phyloP scores from a whole-genome alignment of 1,140 invertebrate species.

The Homarus americanus region DNA sequence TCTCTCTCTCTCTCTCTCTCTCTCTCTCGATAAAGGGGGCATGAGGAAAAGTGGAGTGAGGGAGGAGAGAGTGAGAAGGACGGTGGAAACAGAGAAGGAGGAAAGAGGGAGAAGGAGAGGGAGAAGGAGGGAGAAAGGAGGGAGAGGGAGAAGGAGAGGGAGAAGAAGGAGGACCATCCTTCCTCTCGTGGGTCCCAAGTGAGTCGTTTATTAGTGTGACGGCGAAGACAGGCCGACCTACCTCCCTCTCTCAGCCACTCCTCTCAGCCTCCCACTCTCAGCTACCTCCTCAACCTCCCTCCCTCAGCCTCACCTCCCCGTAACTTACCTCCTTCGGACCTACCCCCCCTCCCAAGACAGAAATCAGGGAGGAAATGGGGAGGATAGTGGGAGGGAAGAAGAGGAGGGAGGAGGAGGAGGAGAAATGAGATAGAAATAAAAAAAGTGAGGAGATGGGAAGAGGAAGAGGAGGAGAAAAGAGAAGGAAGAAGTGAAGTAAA shows the following conservation, averaged over 20 bases:
- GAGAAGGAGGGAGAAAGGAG: background rate
- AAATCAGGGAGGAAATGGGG: background rate
- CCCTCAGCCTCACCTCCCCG: no score
- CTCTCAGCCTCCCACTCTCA: no score
- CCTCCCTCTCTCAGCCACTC: no score
- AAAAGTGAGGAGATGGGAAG: background rate
- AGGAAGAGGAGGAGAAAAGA: no score
- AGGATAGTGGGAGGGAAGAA: background rate
- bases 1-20: no score
- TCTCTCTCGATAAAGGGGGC: no score
- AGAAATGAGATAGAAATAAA: no score
- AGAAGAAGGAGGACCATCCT: background rate
- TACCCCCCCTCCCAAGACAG: background rate
- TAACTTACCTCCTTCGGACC: background rate
- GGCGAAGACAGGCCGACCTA: background rate
- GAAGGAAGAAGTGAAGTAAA: no score
- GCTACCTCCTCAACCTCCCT: no score
- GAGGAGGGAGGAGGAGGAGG: background rate
- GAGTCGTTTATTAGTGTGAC: conserved; percentile 21
- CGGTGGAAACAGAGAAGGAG: background rate
- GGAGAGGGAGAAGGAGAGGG: background rate
- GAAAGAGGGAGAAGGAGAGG: background rate
- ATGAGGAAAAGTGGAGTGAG: background rate
- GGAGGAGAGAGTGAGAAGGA: background rate
- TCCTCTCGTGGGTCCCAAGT: background rate